Base-by-base conservation (phyloP, 2,888 invertebrate genomes). In the Marasmarcha lunaedactyla region DNA sequence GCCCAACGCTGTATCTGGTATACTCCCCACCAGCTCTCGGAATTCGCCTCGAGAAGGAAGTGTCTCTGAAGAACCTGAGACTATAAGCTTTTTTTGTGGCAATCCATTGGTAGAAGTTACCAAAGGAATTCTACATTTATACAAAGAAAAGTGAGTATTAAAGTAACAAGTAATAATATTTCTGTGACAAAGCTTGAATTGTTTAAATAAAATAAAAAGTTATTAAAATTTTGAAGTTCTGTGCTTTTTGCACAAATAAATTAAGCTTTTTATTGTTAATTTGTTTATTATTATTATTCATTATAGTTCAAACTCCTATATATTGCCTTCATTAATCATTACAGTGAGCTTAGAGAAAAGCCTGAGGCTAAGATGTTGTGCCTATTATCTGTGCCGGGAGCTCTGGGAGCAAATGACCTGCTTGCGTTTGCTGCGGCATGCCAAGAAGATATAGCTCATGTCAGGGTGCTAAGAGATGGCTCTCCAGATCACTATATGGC, bases 401-500 rank as follows among this genome's bases (percentile, higher is more conserved):
- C 92, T 2, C 88, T 97, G 58, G 95, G 95, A 9, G 97, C 97
- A 47, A 92, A 95, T 46, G 99, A 99, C 72, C 84, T 99, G 37
- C 83, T 99, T 25, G 92, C 92, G 13, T 99, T 98, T 68, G 93
- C 96, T 20, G 96, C 96, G 0, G 96, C 98, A 5, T 97, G 96
- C 55, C 93, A 95, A 63, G 88, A 90, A 36, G 92, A 93, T 60
- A 92, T 98, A 27, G 91, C 94, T 43, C 92, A 95, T 62, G 93
- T 98, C 50, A 87, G 96, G 47, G 95, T 99, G 37, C 88, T 99
- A 36, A 85, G 97, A 14, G 93, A 94, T 66, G 95, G 95, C 40
- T 89, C 90, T 13, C 96, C 97, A 0, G 98, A 98, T 73, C 97
- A 97, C 65, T 99, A 98, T 63, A 98, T 99, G 98, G 94, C 96